Evolutionary conservation across 2,888 invertebrate genomes (phyloP).

Genomic region (Branchellion lobata): DNA sequence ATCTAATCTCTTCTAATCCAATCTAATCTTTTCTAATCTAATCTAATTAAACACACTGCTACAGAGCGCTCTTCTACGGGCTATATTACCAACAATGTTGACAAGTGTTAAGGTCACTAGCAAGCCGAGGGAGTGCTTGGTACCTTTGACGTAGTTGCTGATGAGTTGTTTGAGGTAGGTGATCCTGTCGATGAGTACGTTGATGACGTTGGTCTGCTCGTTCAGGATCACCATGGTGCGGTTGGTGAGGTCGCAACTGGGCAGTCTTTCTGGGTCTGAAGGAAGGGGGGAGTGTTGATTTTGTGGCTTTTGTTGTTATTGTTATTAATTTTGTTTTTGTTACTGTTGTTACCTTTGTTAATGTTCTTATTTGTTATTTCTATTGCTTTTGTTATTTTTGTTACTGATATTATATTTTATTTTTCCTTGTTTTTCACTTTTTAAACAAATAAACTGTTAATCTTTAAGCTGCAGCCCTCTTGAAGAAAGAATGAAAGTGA

Average conservation of each 20-base stretch:
- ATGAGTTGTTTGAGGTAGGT: neutral
- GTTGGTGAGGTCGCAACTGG: constrained; percentile 17
- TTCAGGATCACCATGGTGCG: neutral
- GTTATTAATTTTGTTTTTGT: neutral
- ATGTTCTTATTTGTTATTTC: neutral
- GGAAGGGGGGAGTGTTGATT: neutral
- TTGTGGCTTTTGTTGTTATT: neutral
- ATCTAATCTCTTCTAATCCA: too few species aligned
- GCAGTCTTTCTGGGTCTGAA: neutral
- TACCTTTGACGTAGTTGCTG: neutral
- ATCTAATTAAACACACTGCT: too few species aligned
- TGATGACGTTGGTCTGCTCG: constrained; percentile 4
- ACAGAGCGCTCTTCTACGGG: too few species aligned
- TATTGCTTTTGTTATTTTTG: neutral
- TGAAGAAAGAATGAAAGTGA: too few species aligned
- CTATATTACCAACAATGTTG: too few species aligned
- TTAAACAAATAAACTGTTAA: too few species aligned
- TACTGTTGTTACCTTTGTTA: neutral
- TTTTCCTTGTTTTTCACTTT: too few species aligned
- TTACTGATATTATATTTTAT: neutral
- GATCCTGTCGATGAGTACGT: constrained; percentile 4
- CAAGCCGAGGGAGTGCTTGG: too few species aligned
- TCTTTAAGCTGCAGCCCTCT: too few species aligned
- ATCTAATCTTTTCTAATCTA: too few species aligned
- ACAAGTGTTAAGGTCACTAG: too few species aligned